A percentile compares a stretch with the other conserved stretches of the same genome.
These are phyloP conservation scores for Eupithecia centaureata DNA, from an alignment of 2,888 invertebrate species.

Conservation along the genomic window DNA sequence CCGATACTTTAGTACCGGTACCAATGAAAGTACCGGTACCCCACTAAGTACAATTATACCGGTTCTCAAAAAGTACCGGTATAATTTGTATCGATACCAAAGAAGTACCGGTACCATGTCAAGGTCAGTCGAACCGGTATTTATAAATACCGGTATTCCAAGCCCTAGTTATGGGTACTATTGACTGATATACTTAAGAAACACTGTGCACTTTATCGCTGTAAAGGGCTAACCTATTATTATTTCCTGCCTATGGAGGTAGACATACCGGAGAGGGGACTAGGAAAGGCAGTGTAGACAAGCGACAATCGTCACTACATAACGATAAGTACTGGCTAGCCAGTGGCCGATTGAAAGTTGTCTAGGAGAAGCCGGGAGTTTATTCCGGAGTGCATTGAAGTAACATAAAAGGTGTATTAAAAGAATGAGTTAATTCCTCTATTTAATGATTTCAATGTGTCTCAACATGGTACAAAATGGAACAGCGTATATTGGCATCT, in stretches of 20 bases:
- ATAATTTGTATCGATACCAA: too few species aligned
- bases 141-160: too few species aligned
- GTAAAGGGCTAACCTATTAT: too few species aligned
- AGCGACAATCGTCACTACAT: neutral
- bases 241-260: neutral
- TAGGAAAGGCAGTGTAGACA: neutral
- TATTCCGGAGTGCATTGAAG: neutral
- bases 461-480: slow-evolving; percentile 78
- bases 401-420: slow-evolving; percentile 60
- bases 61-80: too few species aligned
- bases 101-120: too few species aligned
- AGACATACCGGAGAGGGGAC: neutral
- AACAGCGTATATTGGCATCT: slow-evolving; percentile 74
- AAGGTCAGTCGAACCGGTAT: too few species aligned
- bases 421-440: slow-evolving; percentile 66
- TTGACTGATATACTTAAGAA: too few species aligned
- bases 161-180: too few species aligned
- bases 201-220: too few species aligned
- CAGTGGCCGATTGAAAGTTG: neutral
- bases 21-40: too few species aligned
- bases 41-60: too few species aligned
- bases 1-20: too few species aligned
- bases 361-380: neutral
- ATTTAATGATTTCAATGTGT: slow-evolving; percentile 71
- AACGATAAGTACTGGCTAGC: neutral